A percentile compares a stretch with the other conserved stretches of the same genome.
phyloP scores from a whole-genome alignment of 1,140 invertebrate genomes.

The Diploscapter pachys region DNA sequence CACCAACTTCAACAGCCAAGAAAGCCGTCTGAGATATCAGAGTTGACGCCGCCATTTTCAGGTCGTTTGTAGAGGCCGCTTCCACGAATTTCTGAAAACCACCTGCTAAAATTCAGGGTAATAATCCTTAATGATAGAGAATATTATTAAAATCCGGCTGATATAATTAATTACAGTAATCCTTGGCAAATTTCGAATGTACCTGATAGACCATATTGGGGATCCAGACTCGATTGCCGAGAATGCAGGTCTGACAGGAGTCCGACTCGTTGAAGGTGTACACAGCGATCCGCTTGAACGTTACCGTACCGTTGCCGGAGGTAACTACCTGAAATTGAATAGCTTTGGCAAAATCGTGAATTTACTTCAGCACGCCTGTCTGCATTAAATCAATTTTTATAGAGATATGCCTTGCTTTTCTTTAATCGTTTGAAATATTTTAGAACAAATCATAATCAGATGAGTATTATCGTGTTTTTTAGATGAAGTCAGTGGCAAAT shows the following conservation, averaged over 20 bases:
- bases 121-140: conserved; percentile 12
- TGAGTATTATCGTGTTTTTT: neutral
- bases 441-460: neutral
- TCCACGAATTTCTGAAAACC: conserved; percentile 55
- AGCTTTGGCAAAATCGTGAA: neutral
- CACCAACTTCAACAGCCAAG: conserved; percentile 56
- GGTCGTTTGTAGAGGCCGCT: conserved; percentile 52
- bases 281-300: conserved; percentile 37
- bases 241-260: conserved; percentile 52
- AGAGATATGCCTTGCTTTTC: neutral
- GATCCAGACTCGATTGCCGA: conserved; percentile 56
- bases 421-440: neutral
- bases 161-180: conserved; percentile 24
- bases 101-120: no score
- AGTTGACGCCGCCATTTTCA: conserved; percentile 49
- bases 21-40: conserved; percentile 56
- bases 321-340: conserved; percentile 36
- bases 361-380: neutral
- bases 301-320: conserved; percentile 51
- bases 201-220: conserved; percentile 58
- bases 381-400: conserved; percentile 1
- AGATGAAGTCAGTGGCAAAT: neutral
- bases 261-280: conserved; percentile 51
- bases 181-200: neutral
- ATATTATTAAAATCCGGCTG: conserved; percentile 11